Percentiles rank a stretch among this genome's conserved stretches.
Conservation (phyloP, 1,140 invertebrate genomes). For the Sitobion miscanthi region DNA sequence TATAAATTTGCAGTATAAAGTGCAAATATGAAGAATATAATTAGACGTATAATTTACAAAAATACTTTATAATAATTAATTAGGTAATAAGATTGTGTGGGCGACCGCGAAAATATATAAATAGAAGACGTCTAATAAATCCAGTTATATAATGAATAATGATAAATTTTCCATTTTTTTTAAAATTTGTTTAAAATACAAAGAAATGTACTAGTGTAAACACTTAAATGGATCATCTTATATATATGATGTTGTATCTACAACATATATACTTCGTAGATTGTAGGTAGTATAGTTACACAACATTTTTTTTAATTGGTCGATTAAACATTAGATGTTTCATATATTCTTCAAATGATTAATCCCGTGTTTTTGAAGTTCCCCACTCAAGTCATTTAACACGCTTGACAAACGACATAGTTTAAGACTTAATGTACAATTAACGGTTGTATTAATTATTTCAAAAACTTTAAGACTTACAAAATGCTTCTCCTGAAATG, state of each 20-base stretch:
- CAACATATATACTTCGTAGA: not conserved
- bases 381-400: not conserved
- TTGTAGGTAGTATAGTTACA: not conserved
- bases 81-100: no score
- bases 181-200: no score
- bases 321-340: conserved; percentile 1
- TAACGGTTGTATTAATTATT: conserved; percentile 12
- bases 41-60: no score
- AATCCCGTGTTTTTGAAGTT: not conserved
- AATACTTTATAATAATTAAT: no score
- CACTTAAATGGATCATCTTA: not conserved
- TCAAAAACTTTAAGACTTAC: not conserved
- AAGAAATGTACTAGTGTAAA: no score
- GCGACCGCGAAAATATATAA: no score
- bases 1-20: no score
- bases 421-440: conserved; percentile 1
- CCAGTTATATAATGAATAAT: no score
- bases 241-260: no score
- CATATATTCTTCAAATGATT: conserved; percentile 9
- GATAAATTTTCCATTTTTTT: no score
- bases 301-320: not conserved
- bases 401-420: not conserved
- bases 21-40: no score
- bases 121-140: no score
- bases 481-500: not conserved